Conservation (phyloP, 2,888 invertebrate species). For the Hyposoter dolosus region DNA sequence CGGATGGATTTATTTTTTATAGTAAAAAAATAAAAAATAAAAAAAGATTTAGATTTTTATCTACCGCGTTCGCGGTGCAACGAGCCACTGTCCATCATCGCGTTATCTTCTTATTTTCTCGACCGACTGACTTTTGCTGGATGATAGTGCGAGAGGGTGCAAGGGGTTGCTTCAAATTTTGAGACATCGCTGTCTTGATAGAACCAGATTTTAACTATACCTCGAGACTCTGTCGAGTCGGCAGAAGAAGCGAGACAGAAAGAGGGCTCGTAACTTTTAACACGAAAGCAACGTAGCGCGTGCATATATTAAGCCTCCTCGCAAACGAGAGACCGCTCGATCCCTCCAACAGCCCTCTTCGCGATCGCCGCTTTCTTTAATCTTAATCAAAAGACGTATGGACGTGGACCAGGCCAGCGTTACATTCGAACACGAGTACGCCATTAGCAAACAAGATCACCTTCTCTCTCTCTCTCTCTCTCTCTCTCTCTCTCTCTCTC, state of each 20-base stretch:
- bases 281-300: conserved; percentile 64
- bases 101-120: conserved; percentile 2
- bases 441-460: conserved; percentile 84
- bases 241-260: background rate
- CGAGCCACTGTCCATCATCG: background rate
- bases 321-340: conserved; percentile 56
- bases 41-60: background rate
- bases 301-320: conserved; percentile 69
- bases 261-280: conserved; percentile 70
- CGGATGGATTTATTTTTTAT: background rate
- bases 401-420: conserved; percentile 78
- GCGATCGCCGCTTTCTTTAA: conserved; percentile 79
- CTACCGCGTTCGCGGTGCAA: background rate
- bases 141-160: background rate
- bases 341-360: conserved; percentile 16
- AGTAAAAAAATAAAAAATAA: background rate
- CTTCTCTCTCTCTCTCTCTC: conserved; percentile 73
- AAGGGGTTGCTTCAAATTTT: conserved; percentile 14
- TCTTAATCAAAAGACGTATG: conserved; percentile 84
- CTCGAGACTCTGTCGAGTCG: conserved; percentile 32
- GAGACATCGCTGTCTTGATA: conserved; percentile 49
- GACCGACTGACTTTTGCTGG: background rate
- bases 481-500: conserved; percentile 71
- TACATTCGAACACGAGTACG: conserved; percentile 83
- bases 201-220: conserved; percentile 58